Percentiles rank a stretch among this genome's conserved stretches.
These are phyloP conservation scores for Lamellibrachia columna DNA, from an alignment of 2,888 invertebrate genomes.

Conservation along the genomic window DNA sequence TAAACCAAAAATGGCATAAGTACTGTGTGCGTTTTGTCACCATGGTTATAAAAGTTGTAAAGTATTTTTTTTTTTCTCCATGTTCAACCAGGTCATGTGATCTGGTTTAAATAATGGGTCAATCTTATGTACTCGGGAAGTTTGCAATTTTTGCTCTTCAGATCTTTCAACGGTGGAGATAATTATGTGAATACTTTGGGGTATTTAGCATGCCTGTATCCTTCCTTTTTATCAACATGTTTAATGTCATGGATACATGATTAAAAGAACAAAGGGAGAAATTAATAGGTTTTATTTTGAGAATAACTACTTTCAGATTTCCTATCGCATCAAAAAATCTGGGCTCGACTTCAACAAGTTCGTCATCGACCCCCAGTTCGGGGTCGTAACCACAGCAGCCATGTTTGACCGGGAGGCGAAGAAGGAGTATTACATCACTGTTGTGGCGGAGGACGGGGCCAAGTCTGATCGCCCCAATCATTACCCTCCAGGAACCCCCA, in stretches of 20 bases:
- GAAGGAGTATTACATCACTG: constrained; percentile 96
- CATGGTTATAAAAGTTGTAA: not conserved
- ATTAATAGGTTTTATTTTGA: not conserved
- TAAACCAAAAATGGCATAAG: not conserved
- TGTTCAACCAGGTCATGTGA: not conserved
- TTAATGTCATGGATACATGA: not conserved
- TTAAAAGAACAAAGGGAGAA: not conserved
- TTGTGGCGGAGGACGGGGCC: constrained; percentile 94
- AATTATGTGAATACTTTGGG: not conserved
- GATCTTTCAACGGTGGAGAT: not conserved
- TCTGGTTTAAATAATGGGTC: not conserved
- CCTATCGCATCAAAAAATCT: constrained; percentile 39
- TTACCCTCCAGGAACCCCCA: constrained; percentile 86
- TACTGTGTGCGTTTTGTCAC: not conserved
- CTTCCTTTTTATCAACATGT: not conserved
- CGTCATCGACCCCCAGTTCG: constrained; percentile 94
- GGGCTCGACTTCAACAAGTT: constrained; percentile 68
- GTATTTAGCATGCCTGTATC: not conserved
- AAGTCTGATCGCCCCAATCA: constrained; percentile 89
- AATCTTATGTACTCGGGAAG: not conserved
- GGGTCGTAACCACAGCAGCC: constrained; percentile 93
- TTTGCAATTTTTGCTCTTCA: not conserved
- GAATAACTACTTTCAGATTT: constrained; percentile 31
- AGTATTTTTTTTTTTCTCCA: not conserved
- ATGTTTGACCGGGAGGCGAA: constrained; percentile 95